phyloP scores from a whole-genome alignment of 2,113 vertebrate species.

The Hypocryptadius cinnamomeus region DNA sequence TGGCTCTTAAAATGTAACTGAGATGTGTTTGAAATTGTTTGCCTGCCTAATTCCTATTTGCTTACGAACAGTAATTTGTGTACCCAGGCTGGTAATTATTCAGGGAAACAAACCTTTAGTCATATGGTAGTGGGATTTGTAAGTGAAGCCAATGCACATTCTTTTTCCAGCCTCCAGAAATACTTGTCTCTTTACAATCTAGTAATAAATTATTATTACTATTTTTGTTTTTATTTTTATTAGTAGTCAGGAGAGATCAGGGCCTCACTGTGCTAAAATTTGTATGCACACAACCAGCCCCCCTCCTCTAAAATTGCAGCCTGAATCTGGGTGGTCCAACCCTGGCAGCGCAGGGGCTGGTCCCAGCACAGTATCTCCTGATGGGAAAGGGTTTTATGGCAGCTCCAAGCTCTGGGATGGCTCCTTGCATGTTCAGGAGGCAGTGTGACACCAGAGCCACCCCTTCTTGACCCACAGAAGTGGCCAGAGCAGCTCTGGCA shows the following conservation, averaged over 20 bases:
- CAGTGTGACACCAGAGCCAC: neutral
- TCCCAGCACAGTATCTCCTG: neutral
- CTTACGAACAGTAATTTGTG: neutral
- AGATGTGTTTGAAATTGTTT: neutral
- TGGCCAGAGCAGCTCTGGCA: neutral
- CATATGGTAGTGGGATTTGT: neutral
- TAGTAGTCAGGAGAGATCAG: slow-evolving; percentile 6
- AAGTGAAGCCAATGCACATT: neutral
- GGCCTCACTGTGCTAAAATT: neutral
- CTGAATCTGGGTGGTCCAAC: slow-evolving; percentile 33
- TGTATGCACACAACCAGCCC: neutral
- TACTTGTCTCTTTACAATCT: neutral
- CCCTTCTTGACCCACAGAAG: neutral
- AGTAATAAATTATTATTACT: neutral
- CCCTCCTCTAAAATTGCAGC: neutral
- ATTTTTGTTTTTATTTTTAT: slow-evolving; percentile 31
- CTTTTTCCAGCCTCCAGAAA: neutral
- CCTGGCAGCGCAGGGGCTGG: neutral
- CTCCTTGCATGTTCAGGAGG: fast-evolving
- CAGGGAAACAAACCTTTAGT: neutral
- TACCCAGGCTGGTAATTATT: neutral
- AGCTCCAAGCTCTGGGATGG: neutral
- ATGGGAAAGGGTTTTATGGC: neutral
- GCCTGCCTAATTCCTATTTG: neutral
- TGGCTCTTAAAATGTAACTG: neutral